These are phyloP conservation scores for Rhinolophus ferrumequinum DNA, from an alignment of 2,113 vertebrate genomes.

Conservation along the genomic window DNA sequence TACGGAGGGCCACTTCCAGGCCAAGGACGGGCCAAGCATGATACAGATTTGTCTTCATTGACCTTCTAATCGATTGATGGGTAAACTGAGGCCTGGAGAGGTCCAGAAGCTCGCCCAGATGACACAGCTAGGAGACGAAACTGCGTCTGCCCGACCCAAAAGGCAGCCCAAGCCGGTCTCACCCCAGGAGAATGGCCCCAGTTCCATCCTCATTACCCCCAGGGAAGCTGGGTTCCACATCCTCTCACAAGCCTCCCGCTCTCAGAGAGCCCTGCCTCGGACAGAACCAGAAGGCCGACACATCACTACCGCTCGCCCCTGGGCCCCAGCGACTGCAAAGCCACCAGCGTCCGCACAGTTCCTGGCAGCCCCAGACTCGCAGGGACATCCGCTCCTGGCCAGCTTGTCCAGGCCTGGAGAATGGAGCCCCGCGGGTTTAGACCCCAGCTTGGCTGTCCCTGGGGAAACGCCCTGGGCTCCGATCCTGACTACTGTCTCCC, in stretches of 20 bases:
- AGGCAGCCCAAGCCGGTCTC: too few species aligned
- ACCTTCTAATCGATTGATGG: neutral
- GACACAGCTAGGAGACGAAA: too few species aligned
- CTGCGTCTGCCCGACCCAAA: neutral
- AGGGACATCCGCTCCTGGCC: neutral
- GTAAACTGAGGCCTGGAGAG: neutral
- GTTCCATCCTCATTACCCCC: too few species aligned
- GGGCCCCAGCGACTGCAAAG: neutral
- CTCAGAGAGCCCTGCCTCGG: neutral
- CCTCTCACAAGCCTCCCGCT: accelerated
- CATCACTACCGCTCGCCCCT: accelerated
- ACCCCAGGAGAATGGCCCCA: accelerated
- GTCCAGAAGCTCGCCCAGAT: neutral
- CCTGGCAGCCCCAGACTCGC: neutral
- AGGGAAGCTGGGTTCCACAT: neutral
- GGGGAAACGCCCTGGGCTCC: accelerated
- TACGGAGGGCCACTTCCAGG: accelerated
- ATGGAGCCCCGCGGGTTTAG: accelerated
- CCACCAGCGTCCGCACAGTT: neutral
- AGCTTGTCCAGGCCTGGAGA: neutral
- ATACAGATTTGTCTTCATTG: too few species aligned
- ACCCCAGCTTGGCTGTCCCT: accelerated
- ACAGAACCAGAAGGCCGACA: accelerated
- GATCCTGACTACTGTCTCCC: too few species aligned
- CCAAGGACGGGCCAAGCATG: accelerated